phyloP scores from a whole-genome alignment of 2,797 vertebrate genomes.

The Bucorvus abyssinicus region DNA sequence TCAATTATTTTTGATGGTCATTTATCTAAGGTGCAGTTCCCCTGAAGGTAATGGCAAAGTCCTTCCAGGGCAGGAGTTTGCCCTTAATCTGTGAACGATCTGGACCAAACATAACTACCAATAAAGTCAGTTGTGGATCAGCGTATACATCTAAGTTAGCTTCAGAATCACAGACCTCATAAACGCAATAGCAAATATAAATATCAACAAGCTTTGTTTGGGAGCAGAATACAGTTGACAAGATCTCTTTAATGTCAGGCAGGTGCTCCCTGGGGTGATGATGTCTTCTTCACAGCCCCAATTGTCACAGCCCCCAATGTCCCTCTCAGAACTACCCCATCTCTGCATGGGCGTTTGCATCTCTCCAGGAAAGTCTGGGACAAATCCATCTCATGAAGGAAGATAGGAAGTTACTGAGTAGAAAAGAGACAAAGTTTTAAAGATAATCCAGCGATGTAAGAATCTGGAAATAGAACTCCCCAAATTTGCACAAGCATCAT shows the following conservation, averaged over 20 bases:
- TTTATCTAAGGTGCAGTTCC: background rate
- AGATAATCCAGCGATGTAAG: background rate
- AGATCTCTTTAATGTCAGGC: background rate
- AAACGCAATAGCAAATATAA: background rate
- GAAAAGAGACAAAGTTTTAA: background rate
- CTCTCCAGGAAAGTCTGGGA: background rate
- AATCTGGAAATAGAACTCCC: background rate
- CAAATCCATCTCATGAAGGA: background rate
- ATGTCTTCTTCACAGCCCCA: rapidly evolving
- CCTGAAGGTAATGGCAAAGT: background rate
- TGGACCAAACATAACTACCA: background rate
- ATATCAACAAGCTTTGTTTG: background rate
- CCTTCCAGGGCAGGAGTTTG: background rate
- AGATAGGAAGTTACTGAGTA: background rate
- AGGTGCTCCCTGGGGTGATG: rapidly evolving
- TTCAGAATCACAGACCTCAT: background rate
- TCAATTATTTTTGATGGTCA: background rate
- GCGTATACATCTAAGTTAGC: background rate
- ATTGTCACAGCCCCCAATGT: too few relatives aligned
- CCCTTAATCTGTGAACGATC: background rate
- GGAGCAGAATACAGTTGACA: background rate
- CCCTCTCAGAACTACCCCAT: background rate
- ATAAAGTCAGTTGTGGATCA: background rate
- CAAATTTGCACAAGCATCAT: rapidly evolving
- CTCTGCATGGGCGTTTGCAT: rapidly evolving